Conservation (phyloP, 2,797 vertebrate species). For the Peromyscus attwateri region DNA sequence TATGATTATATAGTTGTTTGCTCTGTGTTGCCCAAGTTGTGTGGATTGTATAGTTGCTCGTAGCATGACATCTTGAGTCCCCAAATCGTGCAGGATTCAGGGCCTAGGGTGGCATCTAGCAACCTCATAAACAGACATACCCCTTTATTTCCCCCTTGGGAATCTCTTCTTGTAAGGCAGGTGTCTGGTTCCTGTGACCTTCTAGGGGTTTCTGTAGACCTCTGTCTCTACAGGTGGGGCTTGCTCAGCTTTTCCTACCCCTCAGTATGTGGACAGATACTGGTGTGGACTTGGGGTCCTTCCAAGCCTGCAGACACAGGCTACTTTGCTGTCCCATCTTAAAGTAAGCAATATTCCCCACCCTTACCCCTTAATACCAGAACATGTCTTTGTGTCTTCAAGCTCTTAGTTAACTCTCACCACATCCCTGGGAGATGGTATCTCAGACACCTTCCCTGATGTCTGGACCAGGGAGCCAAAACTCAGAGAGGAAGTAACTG, state of each 20-base stretch:
- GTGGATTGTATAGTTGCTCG: neutral
- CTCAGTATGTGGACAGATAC: neutral
- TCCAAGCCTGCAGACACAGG: neutral
- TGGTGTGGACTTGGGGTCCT: too few relatives aligned
- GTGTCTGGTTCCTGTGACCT: neutral
- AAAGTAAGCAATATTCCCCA: neutral
- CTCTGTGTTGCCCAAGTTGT: neutral
- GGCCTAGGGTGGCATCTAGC: neutral
- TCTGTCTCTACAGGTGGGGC: neutral
- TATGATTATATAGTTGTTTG: fast-evolving
- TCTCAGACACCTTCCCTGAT: neutral
- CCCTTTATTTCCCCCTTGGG: too few relatives aligned
- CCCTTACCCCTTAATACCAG: neutral
- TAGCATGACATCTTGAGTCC: neutral
- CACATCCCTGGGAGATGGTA: neutral
- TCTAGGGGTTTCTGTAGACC: neutral
- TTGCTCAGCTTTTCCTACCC: neutral
- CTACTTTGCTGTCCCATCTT: neutral
- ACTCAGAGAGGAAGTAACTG: neutral
- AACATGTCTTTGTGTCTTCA: neutral
- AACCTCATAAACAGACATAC: fast-evolving
- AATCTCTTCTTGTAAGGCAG: fast-evolving
- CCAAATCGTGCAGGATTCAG: neutral
- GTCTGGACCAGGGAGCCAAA: neutral
- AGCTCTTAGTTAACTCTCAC: too few relatives aligned